phyloP scores from a whole-genome alignment of 2,888 invertebrate species.

The Hymenopus coronatus region DNA sequence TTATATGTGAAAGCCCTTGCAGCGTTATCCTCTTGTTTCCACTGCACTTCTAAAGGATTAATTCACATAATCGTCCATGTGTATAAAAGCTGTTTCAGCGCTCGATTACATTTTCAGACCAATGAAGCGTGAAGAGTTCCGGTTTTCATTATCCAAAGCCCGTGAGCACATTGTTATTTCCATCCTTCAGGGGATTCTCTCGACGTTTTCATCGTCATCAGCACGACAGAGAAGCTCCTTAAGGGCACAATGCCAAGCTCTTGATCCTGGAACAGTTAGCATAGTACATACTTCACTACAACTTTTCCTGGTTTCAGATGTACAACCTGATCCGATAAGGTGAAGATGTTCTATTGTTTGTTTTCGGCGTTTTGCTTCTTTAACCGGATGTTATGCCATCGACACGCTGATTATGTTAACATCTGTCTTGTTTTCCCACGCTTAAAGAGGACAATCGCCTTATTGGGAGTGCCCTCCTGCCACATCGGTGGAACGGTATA shows the following conservation, averaged over 20 bases:
- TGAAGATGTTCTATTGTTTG: no score
- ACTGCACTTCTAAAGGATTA: not conserved
- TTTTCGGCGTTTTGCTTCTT: no score
- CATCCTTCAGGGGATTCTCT: not conserved
- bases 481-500: no score
- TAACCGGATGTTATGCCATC: no score
- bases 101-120: not conserved
- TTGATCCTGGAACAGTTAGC: not conserved
- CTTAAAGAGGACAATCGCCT: no score
- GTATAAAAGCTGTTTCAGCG: not conserved
- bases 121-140: not conserved
- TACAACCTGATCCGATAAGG: no score
- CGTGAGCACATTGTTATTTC: not conserved
- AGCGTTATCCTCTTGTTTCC: not conserved
- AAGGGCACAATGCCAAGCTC: not conserved
- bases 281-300: no score
- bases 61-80: not conserved
- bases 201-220: not conserved
- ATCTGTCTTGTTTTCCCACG: no score
- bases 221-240: not conserved
- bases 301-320: no score
- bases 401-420: no score
- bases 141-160: not conserved
- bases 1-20: not conserved
- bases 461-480: no score